phyloP scores from a whole-genome alignment of 2,113 vertebrate species.

The Scortum barcoo region DNA sequence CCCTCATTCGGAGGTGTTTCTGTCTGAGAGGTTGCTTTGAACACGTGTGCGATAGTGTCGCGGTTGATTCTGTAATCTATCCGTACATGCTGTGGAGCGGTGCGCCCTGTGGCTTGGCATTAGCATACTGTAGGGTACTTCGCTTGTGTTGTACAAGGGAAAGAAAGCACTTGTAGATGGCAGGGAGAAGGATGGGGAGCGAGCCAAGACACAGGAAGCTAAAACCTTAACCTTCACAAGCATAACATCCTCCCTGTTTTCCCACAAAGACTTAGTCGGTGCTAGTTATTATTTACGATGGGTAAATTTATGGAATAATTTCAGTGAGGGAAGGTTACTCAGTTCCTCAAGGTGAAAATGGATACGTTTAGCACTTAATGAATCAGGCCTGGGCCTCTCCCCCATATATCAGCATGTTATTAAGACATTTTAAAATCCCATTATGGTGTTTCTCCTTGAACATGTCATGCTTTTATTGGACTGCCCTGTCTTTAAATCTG shows the following conservation, averaged over 20 bases:
- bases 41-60: slow-evolving; percentile 50
- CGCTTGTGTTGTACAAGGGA: slow-evolving; percentile 51
- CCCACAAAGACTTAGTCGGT: slow-evolving; percentile 76
- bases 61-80: slow-evolving; percentile 70
- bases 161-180: slow-evolving; percentile 56
- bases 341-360: slow-evolving; percentile 88
- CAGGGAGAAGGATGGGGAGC: slow-evolving; percentile 15
- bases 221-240: slow-evolving; percentile 76
- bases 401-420: slow-evolving; percentile 90
- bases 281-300: slow-evolving; percentile 89
- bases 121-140: slow-evolving; percentile 64
- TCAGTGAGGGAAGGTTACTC: slow-evolving; percentile 85
- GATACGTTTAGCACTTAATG: slow-evolving; percentile 89
- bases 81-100: slow-evolving; percentile 60
- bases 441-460: slow-evolving; percentile 91
- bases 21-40: slow-evolving; percentile 60
- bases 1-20: slow-evolving; percentile 43
- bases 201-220: slow-evolving; percentile 56
- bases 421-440: slow-evolving; percentile 91
- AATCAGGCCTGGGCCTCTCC: slow-evolving; percentile 82
- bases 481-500: slow-evolving; percentile 88
- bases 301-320: slow-evolving; percentile 89
- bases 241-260: slow-evolving; percentile 74
- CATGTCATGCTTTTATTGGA: slow-evolving; percentile 88
- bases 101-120: slow-evolving; percentile 67